Conservation (phyloP, 2,797 vertebrate genomes). For the Gambelia wislizenii region DNA sequence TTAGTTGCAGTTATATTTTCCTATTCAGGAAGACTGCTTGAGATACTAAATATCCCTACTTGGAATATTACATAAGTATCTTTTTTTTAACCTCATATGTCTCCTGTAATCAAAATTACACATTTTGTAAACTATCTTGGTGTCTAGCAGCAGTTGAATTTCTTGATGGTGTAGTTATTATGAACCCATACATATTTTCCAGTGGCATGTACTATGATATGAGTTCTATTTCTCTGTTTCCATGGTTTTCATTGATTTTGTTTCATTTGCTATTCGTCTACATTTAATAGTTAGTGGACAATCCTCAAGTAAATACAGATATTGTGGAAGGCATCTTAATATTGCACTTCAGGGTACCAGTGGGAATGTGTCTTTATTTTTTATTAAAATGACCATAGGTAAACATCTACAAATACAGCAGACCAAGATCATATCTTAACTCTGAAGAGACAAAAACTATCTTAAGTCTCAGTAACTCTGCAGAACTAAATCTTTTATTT, state of each 20-base stretch:
- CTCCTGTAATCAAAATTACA: neutral
- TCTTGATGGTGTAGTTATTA: constrained; percentile 15
- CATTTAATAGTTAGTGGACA: neutral
- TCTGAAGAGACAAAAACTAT: too few species aligned
- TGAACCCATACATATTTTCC: neutral
- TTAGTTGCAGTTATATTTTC: neutral
- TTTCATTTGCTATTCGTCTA: neutral
- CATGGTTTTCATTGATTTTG: neutral
- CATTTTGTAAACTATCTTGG: constrained; percentile 33
- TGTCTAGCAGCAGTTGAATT: neutral
- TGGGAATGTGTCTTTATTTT: neutral
- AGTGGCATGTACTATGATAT: neutral
- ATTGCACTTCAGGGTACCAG: neutral
- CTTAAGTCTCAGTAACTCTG: neutral
- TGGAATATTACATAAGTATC: neutral
- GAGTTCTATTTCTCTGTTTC: neutral
- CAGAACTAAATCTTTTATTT: neutral
- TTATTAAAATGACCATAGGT: neutral
- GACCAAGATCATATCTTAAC: neutral
- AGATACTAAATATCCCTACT: too few species aligned
- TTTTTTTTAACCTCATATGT: neutral
- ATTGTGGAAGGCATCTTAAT: neutral
- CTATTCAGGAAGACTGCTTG: neutral
- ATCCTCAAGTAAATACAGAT: neutral
- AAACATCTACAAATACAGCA: neutral